A percentile compares a stretch with the other conserved stretches of the same genome.
Evolutionary conservation across 2,888 invertebrate genomes (phyloP).

Genomic region (Spialia ferax): DNA sequence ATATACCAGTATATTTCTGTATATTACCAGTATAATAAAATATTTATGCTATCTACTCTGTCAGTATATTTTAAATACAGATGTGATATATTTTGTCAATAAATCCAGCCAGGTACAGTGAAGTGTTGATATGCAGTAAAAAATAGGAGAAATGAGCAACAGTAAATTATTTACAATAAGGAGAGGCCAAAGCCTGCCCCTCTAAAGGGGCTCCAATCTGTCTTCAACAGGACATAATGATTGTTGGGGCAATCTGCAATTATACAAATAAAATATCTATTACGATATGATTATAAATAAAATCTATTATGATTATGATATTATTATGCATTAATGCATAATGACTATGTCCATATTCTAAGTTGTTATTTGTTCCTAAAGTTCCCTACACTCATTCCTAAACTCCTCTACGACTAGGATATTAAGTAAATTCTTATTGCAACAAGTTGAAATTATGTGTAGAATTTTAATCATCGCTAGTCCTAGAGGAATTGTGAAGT

Average conservation of each 20-base stretch:
- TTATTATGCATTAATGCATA: too few species aligned
- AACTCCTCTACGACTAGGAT: too few species aligned
- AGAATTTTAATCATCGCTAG: too few species aligned
- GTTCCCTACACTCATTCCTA: too few species aligned
- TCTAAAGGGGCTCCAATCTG: constrained; percentile 65
- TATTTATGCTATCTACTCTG: neutral
- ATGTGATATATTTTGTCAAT: neutral
- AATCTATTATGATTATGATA: too few species aligned
- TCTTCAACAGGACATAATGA: constrained; percentile 71
- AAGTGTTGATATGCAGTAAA: constrained; percentile 40
- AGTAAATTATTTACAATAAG: constrained; percentile 41
- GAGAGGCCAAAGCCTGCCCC: constrained; percentile 52
- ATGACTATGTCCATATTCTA: too few species aligned
- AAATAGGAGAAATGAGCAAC: constrained; percentile 31
- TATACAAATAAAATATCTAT: constrained; percentile 10
- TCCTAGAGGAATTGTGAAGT: too few species aligned
- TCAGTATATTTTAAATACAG: neutral
- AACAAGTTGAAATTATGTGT: too few species aligned
- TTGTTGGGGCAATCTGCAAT: constrained; percentile 67
- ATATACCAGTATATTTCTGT: too few species aligned
- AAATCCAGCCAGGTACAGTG: constrained; percentile 3
- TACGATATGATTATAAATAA: too few species aligned
- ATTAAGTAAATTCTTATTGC: too few species aligned
- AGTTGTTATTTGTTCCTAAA: too few species aligned
- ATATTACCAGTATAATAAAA: constrained; percentile 4